phyloP scores from a whole-genome alignment of 2,888 invertebrate genomes.

The Chrysolina americana region DNA sequence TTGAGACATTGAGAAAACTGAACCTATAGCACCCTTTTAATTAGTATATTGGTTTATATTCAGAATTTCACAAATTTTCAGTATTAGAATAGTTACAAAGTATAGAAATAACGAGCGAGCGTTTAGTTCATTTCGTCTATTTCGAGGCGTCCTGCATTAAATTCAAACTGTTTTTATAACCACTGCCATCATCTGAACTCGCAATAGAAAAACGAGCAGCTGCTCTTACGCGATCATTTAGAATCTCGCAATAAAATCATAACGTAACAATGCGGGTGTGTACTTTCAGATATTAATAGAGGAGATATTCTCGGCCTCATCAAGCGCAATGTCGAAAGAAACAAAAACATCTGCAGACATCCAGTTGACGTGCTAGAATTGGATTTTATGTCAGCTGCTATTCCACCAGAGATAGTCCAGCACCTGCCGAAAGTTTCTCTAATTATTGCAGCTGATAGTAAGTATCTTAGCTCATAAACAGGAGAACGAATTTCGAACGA shows the following conservation, averaged over 20 bases:
- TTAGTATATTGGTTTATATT: too few relatives aligned
- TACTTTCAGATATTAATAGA: slow-evolving; percentile 78
- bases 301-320: slow-evolving; percentile 84
- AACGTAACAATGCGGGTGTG: slow-evolving; percentile 11
- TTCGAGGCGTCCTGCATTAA: neutral
- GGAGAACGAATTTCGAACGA: too few relatives aligned
- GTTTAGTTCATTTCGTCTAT: neutral
- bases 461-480: slow-evolving; percentile 53
- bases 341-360: slow-evolving; percentile 75
- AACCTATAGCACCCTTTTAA: too few relatives aligned
- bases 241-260: neutral
- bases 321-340: slow-evolving; percentile 78
- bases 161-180: neutral
- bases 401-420: slow-evolving; percentile 72
- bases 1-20: too few relatives aligned
- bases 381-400: slow-evolving; percentile 77
- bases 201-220: neutral
- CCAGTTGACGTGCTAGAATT: slow-evolving; percentile 77
- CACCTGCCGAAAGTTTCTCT: slow-evolving; percentile 76
- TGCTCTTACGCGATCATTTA: slow-evolving; percentile 11
- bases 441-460: slow-evolving; percentile 89
- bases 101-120: slow-evolving; percentile 51
- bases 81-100: too few relatives aligned
- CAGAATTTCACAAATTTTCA: too few relatives aligned
- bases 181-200: neutral